Base-by-base conservation (phyloP, 2,888 invertebrate genomes). In the Agrochola lota region DNA sequence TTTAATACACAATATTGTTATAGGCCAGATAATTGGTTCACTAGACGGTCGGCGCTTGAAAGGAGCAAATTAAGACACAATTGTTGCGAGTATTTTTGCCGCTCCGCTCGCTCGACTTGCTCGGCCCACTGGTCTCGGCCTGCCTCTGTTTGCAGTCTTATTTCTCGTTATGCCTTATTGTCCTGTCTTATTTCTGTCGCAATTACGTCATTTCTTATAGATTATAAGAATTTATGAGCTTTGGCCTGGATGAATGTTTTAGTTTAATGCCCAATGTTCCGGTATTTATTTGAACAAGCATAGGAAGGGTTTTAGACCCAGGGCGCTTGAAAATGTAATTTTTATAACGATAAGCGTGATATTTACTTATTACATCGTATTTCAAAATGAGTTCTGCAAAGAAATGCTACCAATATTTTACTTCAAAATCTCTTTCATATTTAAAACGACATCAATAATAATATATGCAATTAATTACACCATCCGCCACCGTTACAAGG, bases 1-100 rank as follows among this genome's bases (percentile, higher is more conserved):
- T 69, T 59, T 69, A 87, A 85, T 91, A 91, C 91, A 90, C 88
- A 91, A 91, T 92, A 90, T 88, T 92, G 89, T 88, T 89, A 83
- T 72, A 89, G 81, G 81, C 81, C 76, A 88, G 91, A 91, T 91
- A 93, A 91, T 92, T 92, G 87, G 91, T 88, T 89, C 88, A 81
- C 81, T 86, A 90, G 89, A 87, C 89, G 89, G 89, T 80, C 81
- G 84, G 68, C 78, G 88, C 85, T 84, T 90, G 91, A 92, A 92
- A 92, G 89, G 91, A 91, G 89, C 88, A 89, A 92, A 91, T 93
- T 92, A 93, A 91, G 91, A 88, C 90, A 88, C 89, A 91, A 93
- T 92, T 92, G 92, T 92, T 92, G 91, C 88, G 89, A 88, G 88
- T 89, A 91, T 91, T 92, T 91, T 90, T 89, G 85, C 86, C 30